Percentiles rank a stretch among this genome's conserved stretches.
These are phyloP conservation scores for Nephotettix cincticeps DNA, from an alignment of 1,140 invertebrate species.

Conservation along the genomic window DNA sequence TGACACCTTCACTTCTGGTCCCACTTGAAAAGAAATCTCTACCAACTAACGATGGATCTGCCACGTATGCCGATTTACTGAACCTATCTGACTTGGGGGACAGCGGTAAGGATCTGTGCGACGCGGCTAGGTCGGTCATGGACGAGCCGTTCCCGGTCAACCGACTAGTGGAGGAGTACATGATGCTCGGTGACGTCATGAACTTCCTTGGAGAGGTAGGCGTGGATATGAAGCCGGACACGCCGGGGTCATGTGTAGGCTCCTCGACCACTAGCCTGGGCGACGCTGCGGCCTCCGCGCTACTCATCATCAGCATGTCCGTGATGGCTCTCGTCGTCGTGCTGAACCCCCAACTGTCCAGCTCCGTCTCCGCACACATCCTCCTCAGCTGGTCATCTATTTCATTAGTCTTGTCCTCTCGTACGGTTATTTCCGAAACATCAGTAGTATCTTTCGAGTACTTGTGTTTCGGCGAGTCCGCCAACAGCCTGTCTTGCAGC, in stretches of 20 bases:
- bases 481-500: slow-evolving; percentile 64
- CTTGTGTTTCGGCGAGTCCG: slow-evolving; percentile 53
- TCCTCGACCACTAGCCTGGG: slow-evolving; percentile 6
- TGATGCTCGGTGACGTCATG: background rate
- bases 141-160: slow-evolving; percentile 47
- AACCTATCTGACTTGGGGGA: slow-evolving; percentile 32
- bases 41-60: background rate
- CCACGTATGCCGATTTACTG: background rate
- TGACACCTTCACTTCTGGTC: background rate
- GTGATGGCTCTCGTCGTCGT: slow-evolving; percentile 16
- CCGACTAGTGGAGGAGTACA: slow-evolving; percentile 43
- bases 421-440: slow-evolving; percentile 51
- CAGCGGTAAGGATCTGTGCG: slow-evolving; percentile 53
- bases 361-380: slow-evolving; percentile 62
- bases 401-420: slow-evolving; percentile 62
- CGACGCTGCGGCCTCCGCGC: slow-evolving; percentile 10
- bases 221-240: slow-evolving; percentile 35
- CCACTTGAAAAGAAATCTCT: background rate
- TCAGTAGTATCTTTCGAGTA: slow-evolving; percentile 49
- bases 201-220: slow-evolving; percentile 52
- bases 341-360: slow-evolving; percentile 70
- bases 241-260: background rate
- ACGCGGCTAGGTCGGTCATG: slow-evolving; percentile 57
- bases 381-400: slow-evolving; percentile 69
- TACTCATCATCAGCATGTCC: slow-evolving; percentile 20